A percentile compares a stretch with the other conserved stretches of the same genome.
Conservation (phyloP, 2,888 invertebrate genomes). For the Uropetala carovei region DNA sequence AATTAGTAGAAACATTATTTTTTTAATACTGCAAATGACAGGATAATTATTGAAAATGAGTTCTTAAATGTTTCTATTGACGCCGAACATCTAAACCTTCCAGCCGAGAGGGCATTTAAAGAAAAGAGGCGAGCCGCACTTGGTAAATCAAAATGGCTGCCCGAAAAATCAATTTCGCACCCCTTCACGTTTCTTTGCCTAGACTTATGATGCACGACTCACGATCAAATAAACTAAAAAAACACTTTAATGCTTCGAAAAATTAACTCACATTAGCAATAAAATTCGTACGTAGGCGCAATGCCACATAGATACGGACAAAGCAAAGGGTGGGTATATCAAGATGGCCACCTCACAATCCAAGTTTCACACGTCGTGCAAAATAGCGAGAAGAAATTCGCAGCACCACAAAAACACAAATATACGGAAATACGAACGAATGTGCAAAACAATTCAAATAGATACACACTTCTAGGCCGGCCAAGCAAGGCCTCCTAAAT, state of each 20-base stretch:
- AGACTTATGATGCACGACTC: neutral
- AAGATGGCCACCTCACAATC: conserved; percentile 25
- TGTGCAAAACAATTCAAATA: neutral
- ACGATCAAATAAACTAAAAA: too few relatives aligned
- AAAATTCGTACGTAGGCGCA: neutral
- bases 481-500: conserved; percentile 11
- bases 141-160: conserved; percentile 33
- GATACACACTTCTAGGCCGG: conserved; percentile 44
- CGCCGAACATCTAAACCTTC: too few relatives aligned
- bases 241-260: neutral
- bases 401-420: neutral
- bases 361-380: neutral
- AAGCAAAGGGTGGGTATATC: neutral
- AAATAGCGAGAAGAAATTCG: neutral
- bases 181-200: neutral
- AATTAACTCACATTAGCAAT: neutral
- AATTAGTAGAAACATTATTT: too few relatives aligned
- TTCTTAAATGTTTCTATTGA: too few relatives aligned
- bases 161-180: conserved; percentile 37
- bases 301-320: neutral
- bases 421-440: neutral
- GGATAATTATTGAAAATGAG: too few relatives aligned
- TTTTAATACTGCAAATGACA: too few relatives aligned
- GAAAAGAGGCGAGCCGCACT: neutral
- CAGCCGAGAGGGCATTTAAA: neutral